Evolutionary conservation across 2,888 invertebrate species (phyloP).

Genomic region (Octodonta nipae): DNA sequence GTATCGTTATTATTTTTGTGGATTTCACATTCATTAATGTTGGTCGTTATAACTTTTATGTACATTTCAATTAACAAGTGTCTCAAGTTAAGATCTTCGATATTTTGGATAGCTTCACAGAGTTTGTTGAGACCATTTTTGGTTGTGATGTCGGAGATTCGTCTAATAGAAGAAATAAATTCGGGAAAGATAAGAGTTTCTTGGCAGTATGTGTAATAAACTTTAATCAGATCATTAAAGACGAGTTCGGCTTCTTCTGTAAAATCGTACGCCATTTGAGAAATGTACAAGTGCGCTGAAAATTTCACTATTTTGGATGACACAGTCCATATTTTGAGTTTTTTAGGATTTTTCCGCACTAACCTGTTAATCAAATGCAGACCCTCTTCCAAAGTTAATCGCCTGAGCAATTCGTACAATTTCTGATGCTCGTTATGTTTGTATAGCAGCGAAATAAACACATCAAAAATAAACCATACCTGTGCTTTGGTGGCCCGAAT

Average conservation of each 20-base stretch:
- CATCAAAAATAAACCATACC: conserved; percentile 44
- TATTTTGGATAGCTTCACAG: conserved; percentile 37
- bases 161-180: too few relatives aligned
- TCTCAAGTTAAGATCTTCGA: conserved; percentile 35
- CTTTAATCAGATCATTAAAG: conserved; percentile 28
- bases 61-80: conserved; percentile 57
- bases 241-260: conserved; percentile 26
- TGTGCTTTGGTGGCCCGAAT: conserved; percentile 36
- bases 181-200: too few relatives aligned
- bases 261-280: conserved; percentile 40
- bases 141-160: conserved; percentile 40
- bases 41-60: conserved; percentile 57
- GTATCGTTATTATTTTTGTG: conserved; percentile 43
- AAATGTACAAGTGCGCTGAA: conserved; percentile 42
- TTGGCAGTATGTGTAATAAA: too few relatives aligned
- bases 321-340: conserved; percentile 42
- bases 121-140: conserved; percentile 56
- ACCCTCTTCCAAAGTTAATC: conserved; percentile 40
- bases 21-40: conserved; percentile 60
- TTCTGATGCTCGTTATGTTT: conserved; percentile 40
- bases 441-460: conserved; percentile 44
- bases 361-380: conserved; percentile 41
- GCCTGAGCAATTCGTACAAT: conserved; percentile 41
- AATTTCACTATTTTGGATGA: conserved; percentile 41
- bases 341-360: conserved; percentile 34